Percentiles rank a stretch among this genome's conserved stretches.
Conservation (phyloP, 2,113 vertebrate genomes). For the Hippopotamus amphibius region DNA sequence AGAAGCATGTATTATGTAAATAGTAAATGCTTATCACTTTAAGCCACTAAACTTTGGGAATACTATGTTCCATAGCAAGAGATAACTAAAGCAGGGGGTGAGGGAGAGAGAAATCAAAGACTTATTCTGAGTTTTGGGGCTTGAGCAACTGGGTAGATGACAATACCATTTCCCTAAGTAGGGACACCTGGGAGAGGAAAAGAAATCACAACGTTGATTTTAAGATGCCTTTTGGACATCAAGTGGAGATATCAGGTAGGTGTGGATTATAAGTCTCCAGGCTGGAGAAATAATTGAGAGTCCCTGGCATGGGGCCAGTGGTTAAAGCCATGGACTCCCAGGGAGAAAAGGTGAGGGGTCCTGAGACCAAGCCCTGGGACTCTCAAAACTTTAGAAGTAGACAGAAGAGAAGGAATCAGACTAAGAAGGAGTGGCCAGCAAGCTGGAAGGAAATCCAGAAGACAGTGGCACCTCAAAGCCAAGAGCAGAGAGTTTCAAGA, state of each 20-base stretch:
- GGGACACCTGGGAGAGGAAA: background rate
- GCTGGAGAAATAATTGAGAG: conserved; percentile 3
- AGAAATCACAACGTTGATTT: conserved; percentile 6
- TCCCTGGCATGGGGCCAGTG: background rate
- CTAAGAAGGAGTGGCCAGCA: background rate
- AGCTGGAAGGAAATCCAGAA: background rate
- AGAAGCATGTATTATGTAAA: background rate
- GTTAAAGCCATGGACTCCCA: background rate
- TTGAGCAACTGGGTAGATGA: background rate
- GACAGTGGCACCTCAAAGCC: background rate
- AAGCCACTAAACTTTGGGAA: background rate
- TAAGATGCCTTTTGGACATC: background rate
- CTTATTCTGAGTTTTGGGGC: background rate
- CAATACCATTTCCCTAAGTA: background rate
- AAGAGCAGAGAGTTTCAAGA: background rate
- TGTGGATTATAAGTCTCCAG: background rate
- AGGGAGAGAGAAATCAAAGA: background rate
- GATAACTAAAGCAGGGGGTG: background rate
- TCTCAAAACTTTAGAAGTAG: background rate
- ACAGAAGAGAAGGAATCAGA: background rate
- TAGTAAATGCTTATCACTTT: background rate
- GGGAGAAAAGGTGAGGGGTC: background rate
- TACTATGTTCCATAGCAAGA: background rate
- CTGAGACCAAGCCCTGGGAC: background rate
- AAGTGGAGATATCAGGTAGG: no score